Conservation (phyloP, 2,888 invertebrate genomes). For the Drosophila stalkeri region DNA sequence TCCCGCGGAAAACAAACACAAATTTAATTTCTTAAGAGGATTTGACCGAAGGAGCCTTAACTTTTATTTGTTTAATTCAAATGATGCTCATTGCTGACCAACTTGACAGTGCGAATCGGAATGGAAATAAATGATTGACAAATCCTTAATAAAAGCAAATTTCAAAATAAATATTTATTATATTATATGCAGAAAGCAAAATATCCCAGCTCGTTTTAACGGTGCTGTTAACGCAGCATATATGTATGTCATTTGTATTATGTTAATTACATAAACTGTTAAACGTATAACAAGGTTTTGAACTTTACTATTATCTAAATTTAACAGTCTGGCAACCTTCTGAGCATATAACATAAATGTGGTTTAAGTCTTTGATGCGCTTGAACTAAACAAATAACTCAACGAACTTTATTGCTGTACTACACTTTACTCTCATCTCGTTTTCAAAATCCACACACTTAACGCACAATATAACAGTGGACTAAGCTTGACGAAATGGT, state of each 20-base stretch:
- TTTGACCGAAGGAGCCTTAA: not conserved
- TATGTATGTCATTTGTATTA: no score
- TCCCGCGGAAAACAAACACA: not conserved
- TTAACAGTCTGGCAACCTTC: not conserved
- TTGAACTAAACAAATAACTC: not conserved
- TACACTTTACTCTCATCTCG: not conserved
- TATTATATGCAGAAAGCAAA: not conserved
- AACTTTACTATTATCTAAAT: not conserved
- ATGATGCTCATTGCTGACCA: not conserved
- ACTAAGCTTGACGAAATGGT: slow-evolving; percentile 16
- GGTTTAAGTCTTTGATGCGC: not conserved
- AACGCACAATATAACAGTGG: not conserved
- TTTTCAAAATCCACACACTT: not conserved
- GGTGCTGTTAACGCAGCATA: not conserved
- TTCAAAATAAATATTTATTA: not conserved
- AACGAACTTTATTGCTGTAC: not conserved
- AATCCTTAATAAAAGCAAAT: not conserved
- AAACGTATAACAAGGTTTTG: not conserved
- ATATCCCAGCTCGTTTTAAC: not conserved
- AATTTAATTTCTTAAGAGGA: not conserved
- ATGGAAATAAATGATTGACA: not conserved
- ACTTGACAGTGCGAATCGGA: no score
- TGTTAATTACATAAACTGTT: not conserved
- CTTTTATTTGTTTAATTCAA: not conserved
- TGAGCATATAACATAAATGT: rapidly evolving